Percentiles rank a stretch among this genome's conserved stretches.
These are phyloP conservation scores for Podiceps cristatus DNA, from an alignment of 2,113 vertebrate species.

Conservation along the genomic window DNA sequence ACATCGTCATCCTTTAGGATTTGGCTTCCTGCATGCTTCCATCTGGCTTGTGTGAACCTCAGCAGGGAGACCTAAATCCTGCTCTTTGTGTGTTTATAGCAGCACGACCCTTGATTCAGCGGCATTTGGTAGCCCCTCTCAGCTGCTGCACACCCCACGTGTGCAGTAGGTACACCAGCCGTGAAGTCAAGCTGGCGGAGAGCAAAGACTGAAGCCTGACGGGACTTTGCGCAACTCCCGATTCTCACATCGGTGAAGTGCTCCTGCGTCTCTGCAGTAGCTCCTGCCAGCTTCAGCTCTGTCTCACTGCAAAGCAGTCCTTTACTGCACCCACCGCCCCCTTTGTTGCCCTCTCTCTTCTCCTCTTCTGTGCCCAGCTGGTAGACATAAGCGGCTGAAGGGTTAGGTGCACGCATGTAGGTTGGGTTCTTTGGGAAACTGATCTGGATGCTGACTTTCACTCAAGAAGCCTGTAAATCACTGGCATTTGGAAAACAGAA, in stretches of 20 bases:
- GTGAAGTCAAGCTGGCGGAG: not conserved
- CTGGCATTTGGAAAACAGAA: not conserved
- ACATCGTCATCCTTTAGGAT: not conserved
- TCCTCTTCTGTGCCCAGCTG: not conserved
- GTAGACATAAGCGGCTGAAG: not conserved
- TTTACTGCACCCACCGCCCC: not conserved
- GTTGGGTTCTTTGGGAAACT: not conserved
- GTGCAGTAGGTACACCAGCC: not conserved
- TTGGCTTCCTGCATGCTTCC: not conserved
- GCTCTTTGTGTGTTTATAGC: not conserved
- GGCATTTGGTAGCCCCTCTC: not conserved
- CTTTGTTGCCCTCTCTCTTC: not conserved
- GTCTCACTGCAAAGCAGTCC: fast-evolving
- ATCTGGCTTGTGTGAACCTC: not conserved
- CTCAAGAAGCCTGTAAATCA: not conserved
- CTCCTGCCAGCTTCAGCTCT: not conserved
- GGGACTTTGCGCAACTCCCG: not conserved
- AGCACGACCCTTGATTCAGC: not conserved
- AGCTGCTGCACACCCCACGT: not conserved
- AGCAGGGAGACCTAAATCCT: not conserved
- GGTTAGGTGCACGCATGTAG: not conserved
- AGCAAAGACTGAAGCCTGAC: not conserved
- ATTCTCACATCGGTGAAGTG: not conserved
- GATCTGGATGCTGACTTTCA: not conserved
- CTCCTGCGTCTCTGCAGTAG: not conserved